phyloP scores from a whole-genome alignment of 2,113 vertebrate species.

The Numenius arquata region DNA sequence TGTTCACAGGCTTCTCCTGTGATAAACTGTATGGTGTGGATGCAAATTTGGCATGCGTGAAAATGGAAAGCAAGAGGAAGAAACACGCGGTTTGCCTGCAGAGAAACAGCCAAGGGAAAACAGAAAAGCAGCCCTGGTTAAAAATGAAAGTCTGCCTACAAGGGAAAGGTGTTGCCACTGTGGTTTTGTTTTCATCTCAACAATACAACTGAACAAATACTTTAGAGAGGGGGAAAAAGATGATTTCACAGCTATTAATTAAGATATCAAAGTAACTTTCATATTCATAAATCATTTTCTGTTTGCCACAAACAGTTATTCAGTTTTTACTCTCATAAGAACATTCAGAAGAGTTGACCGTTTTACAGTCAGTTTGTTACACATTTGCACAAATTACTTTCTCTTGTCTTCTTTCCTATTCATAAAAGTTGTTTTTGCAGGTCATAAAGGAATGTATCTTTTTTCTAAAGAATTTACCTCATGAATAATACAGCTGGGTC shows the following conservation, averaged over 20 bases:
- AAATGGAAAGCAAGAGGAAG: background rate
- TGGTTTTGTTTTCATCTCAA: background rate
- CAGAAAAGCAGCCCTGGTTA: background rate
- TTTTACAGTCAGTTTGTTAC: background rate
- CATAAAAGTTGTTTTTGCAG: background rate
- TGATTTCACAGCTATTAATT: background rate
- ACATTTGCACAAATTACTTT: background rate
- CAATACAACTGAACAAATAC: background rate
- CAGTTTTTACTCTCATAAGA: background rate
- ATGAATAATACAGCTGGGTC: conserved; percentile 8
- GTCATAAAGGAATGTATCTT: background rate
- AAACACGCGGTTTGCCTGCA: background rate
- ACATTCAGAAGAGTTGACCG: background rate
- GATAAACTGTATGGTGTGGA: background rate
- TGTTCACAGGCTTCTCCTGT: background rate
- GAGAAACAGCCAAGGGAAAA: background rate
- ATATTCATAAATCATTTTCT: background rate
- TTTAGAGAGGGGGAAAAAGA: background rate
- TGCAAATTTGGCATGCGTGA: background rate
- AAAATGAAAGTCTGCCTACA: background rate
- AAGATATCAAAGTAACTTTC: background rate
- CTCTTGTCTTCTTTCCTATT: background rate
- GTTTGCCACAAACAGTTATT: background rate
- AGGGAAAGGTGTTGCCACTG: background rate
- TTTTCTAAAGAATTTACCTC: background rate